Base-by-base conservation (phyloP, 2,888 invertebrate species). In the Ichneumon xanthorius region DNA sequence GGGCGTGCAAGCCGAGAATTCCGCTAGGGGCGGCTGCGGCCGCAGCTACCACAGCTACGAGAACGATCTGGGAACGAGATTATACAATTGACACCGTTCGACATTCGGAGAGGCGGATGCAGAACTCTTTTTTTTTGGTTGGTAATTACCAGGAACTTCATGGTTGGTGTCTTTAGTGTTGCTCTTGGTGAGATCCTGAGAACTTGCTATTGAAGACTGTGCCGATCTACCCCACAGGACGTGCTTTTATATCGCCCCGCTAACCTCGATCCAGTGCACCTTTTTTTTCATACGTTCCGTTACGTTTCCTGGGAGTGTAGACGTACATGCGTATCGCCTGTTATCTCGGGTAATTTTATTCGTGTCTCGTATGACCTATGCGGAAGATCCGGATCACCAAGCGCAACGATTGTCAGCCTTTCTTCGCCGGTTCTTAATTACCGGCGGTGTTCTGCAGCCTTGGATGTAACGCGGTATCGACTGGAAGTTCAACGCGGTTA, bases 11-110 rank as follows among this genome's bases (percentile, higher is more conserved):
- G 33, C 75, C 81, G 50, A 81, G 80, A 55, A 89, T 61, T 33
- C 85, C 85, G 73, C 89, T 90, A 16, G 90, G 90, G 6, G 89
- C 89, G 6, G 89, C 89, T 7, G 86, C 84, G 70, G 86, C 89
- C 61, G 30, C 84, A 68, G 88, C 84, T 22, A 84, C 80, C n/a
- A 88, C 55, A 14, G 75, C 84, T 48, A 77, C 80, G 37, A 87
- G 58, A 26, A 79, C 71, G 70, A 84, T 85, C 85, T 87, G 19
- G 55, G n/a, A 67, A 65, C 11, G 14, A 76, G 22, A 76, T 67
- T 50, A 80, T 76, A 58, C 4, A 58, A 75, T 85, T 80, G 45
- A 79, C 67, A 37, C 22, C 16, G 30, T 33, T 11, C 26, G 7
- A 19, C 16, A 53, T 22, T 19, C 48, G 30, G n/a, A 9, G 26